A percentile compares a stretch with the other conserved stretches of the same genome.
phyloP scores from a whole-genome alignment of 2,797 vertebrate species.

The Tenualosa thibaudeaui region DNA sequence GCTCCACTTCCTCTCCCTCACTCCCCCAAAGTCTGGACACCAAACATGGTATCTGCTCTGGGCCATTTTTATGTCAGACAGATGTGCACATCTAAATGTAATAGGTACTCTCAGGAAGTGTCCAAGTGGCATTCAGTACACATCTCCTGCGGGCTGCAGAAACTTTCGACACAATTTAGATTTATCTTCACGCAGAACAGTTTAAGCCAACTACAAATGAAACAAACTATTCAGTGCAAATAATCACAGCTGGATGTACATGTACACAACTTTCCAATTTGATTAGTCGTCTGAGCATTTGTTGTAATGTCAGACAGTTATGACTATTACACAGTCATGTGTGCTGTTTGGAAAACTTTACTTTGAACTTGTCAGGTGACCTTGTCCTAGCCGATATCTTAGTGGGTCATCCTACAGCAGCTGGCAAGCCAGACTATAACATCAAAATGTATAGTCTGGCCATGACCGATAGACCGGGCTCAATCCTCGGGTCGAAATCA shows the following conservation, averaged over 20 bases:
- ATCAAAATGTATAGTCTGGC: no score
- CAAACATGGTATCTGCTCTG: neutral
- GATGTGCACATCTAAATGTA: neutral
- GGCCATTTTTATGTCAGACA: neutral
- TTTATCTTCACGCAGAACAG: neutral
- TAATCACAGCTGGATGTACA: neutral
- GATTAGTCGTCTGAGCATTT: neutral
- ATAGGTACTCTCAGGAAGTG: neutral
- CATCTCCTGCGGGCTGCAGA: neutral
- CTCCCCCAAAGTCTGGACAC: neutral
- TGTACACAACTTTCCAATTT: neutral
- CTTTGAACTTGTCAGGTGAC: neutral
- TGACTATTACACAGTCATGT: no score
- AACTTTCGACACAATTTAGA: neutral
- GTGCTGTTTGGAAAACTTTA: neutral
- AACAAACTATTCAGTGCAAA: neutral
- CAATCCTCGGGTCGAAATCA: no score
- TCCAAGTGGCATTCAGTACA: neutral
- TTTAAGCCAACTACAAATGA: neutral
- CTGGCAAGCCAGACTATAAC: neutral
- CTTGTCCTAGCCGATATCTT: neutral
- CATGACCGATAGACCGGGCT: no score
- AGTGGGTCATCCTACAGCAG: neutral
- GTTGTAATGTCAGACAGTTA: no score
- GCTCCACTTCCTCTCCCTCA: neutral